phyloP scores from a whole-genome alignment of 30 jellyfish, hydroid and myxozoan species.

The Pseudorhiza aurosa region DNA sequence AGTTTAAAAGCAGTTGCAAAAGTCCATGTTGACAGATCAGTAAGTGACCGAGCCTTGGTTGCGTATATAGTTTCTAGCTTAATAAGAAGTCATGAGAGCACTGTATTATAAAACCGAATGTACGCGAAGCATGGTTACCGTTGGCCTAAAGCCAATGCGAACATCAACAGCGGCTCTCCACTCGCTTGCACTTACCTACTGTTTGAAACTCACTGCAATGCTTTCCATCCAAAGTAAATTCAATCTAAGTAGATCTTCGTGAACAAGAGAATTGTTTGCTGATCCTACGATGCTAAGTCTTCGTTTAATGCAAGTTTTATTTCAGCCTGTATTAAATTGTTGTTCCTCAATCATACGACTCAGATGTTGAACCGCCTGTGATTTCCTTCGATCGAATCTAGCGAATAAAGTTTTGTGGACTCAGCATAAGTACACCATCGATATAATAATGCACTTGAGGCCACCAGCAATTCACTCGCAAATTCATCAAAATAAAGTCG shows the following conservation, averaged over 20 bases:
- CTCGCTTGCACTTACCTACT: constrained; percentile 23
- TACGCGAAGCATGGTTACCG: constrained; percentile 58
- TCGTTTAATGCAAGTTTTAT: no score
- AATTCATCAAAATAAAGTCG: constrained; percentile 51
- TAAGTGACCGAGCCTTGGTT: no score
- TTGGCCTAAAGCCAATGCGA: constrained; percentile 66
- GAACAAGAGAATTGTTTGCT: no score
- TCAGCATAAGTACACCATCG: background rate
- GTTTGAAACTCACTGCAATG: background rate
- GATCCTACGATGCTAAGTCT: no score
- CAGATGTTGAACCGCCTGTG: constrained; percentile 4
- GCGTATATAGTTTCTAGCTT: no score
- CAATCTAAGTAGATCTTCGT: no score
- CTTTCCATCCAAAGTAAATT: constrained; percentile 17
- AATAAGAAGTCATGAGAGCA: constrained; percentile 24
- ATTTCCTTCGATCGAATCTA: background rate
- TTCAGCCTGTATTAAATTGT: no score
- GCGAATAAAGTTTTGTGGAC: background rate
- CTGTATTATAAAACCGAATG: constrained; percentile 28
- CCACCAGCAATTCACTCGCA: constrained; percentile 18
- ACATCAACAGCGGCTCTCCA: constrained; percentile 39
- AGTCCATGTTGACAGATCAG: background rate
- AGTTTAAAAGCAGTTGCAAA: background rate
- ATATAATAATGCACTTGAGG: background rate
- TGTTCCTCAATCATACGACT: constrained; percentile 22